These are phyloP conservation scores for Ridgeia piscesae DNA, from an alignment of 1,140 invertebrate species.

Conservation along the genomic window DNA sequence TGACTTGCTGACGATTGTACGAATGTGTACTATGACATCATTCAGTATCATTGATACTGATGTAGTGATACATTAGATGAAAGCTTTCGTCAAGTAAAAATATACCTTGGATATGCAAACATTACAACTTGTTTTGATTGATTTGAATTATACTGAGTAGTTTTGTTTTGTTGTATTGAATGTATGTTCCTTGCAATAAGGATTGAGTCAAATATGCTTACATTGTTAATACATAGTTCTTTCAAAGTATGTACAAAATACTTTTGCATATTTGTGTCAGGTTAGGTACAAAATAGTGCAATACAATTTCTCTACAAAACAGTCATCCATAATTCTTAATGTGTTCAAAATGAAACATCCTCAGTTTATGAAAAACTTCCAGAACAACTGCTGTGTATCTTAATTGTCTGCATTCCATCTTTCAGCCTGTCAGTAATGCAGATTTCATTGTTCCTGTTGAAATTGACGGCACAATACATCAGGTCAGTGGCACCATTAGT, in stretches of 20 bases:
- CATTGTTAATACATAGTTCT: slow-evolving; percentile 85
- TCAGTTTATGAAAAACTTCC: not conserved
- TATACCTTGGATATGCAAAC: no score
- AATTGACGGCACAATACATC: slow-evolving; percentile 98
- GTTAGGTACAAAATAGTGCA: not conserved
- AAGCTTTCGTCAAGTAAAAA: no score
- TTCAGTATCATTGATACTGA: no score
- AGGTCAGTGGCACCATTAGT: slow-evolving; percentile 59
- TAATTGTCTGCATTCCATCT: slow-evolving; percentile 47
- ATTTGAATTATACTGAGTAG: not conserved
- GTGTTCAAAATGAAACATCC: not conserved
- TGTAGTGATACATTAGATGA: no score
- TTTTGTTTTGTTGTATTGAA: not conserved
- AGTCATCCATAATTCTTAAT: not conserved
- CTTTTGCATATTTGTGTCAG: not conserved
- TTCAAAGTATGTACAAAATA: slow-evolving; percentile 80
- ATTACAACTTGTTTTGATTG: no score
- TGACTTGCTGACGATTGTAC: no score
- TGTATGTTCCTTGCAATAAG: not conserved
- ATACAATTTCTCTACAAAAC: not conserved
- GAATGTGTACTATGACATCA: no score
- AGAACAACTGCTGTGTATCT: not conserved
- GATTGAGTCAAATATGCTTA: not conserved
- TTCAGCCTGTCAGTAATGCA: slow-evolving; percentile 96
- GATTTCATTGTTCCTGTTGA: slow-evolving; percentile 99